These are phyloP conservation scores for Maconellicoccus hirsutus DNA, from an alignment of 1,140 invertebrate genomes.

Conservation along the genomic window DNA sequence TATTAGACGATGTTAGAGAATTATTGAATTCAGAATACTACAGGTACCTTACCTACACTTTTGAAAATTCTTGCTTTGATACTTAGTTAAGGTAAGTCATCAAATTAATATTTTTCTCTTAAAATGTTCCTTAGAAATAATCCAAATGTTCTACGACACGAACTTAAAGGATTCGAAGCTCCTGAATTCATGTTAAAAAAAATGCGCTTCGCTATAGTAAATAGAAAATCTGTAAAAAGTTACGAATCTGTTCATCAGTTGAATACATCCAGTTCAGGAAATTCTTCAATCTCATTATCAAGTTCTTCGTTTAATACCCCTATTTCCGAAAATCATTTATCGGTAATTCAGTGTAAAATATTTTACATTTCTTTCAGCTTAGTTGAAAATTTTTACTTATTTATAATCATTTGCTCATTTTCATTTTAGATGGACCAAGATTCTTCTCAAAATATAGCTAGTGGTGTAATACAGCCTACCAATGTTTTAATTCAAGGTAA, in stretches of 20 bases:
- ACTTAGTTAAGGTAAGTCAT: not conserved
- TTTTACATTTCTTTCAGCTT: not conserved
- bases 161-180: conserved; percentile 57
- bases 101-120: not conserved
- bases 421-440: conserved; percentile 4
- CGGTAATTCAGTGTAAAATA: not conserved
- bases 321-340: not conserved
- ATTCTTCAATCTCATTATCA: not conserved
- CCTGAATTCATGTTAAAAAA: conserved; percentile 60
- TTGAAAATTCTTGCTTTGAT: not conserved
- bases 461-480: not conserved
- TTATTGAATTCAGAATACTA: conserved; percentile 59
- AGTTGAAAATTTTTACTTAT: not conserved
- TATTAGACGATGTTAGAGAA: conserved; percentile 68
- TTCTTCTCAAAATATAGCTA: not conserved
- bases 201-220: conserved; percentile 45
- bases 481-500: conserved; percentile 16
- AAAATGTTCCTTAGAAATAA: conserved; percentile 39
- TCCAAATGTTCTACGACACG: conserved; percentile 48
- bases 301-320: not conserved
- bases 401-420: not conserved
- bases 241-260: not conserved
- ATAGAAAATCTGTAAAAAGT: conserved; percentile 21
- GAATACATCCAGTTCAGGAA: not conserved
- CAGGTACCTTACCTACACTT: conserved; percentile 33